Evolutionary conservation across 2,888 invertebrate species (phyloP), one percentile per base, ranked within the genome.

Genomic region (Mesorhabditis spiculigera): DNA sequence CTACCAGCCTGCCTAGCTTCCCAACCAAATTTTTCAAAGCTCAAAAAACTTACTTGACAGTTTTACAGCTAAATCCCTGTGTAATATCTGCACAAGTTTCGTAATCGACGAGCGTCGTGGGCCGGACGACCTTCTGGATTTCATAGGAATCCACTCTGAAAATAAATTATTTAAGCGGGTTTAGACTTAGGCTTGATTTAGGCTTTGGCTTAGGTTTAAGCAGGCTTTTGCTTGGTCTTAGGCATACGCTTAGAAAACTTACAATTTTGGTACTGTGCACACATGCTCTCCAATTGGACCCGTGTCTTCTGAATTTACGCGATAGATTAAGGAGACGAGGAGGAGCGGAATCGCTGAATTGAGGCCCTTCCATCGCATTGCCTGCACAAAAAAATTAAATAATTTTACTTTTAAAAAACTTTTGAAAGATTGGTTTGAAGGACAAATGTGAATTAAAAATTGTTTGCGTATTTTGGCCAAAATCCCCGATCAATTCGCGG

Each of bases 31-130:
- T 65, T 43, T 5, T n/a, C 16, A n/a, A 13, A 63, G 13, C 43
- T 43, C 65, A 13, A 3, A 4, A 50, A 5, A 63, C 65, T 69
- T 43, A 72, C 81, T 77, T 80, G 63, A 74, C 74, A 10, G 75
- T 79, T 42, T 69, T 66, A 66, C 83, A 84, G 67, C 77, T 70
- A 71, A 82, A 84, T 16, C 78, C 78, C 45, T 79, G 75, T 28
- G 74, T 67, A 44, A 76, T 68, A 45, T 81, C 80, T 5, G 76
- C 72, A 63, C 83, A 84, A 4, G 71, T 63, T 44, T 78, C 78
- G 58, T 74, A 72, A n/a, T 73, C 74, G 44, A 72, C 75, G 68
- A 72, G 72, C 10, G 65, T 69, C 8, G 77, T 74, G 5, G 71
- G 66, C 28, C 72, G 68, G 4, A 69, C 66, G 41, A 75, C 74